phyloP scores from a whole-genome alignment of 2,888 invertebrate genomes.

The Limnephilus auricula region DNA sequence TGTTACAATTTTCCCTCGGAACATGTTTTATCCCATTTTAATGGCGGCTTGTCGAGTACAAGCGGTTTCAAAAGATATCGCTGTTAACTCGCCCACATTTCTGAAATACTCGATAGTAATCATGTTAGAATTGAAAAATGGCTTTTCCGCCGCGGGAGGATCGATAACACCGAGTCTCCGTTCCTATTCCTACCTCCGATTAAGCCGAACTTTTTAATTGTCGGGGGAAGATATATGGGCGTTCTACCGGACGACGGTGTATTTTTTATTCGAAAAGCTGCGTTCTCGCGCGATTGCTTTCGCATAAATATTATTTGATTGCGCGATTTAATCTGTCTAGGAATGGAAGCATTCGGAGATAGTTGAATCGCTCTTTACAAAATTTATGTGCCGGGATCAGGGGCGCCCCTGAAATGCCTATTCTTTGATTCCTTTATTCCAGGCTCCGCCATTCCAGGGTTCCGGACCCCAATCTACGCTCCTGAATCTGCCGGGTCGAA shows the following conservation, averaged over 20 bases:
- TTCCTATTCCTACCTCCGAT: conserved; percentile 13
- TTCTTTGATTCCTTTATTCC: conserved; percentile 59
- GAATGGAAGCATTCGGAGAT: conserved; percentile 59
- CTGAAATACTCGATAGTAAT: conserved; percentile 21
- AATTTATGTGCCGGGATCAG: conserved; percentile 62
- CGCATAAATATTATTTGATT: conserved; percentile 66
- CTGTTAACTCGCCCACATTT: conserved; percentile 32
- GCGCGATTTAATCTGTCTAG: conserved; percentile 64
- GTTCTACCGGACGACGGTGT: conserved; percentile 33
- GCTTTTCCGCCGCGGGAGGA: conserved; percentile 13
- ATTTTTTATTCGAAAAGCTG: conserved; percentile 40
- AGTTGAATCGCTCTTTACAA: conserved; percentile 59
- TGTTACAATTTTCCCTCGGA: not conserved
- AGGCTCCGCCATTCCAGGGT: conserved; percentile 12
- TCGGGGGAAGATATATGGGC: conserved; percentile 24
- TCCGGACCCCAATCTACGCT: not conserved
- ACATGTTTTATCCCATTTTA: not conserved
- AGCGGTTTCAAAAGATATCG: not conserved
- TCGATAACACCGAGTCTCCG: not conserved
- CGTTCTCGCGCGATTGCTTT: conserved; percentile 20
- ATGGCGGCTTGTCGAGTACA: not conserved
- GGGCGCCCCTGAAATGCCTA: conserved; percentile 56
- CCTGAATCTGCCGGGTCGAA: conserved; percentile 16
- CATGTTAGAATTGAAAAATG: conserved; percentile 42
- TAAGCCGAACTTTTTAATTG: conserved; percentile 43